phyloP scores from a whole-genome alignment of 2,797 vertebrate genomes.

The Chrysocyon brachyurus region DNA sequence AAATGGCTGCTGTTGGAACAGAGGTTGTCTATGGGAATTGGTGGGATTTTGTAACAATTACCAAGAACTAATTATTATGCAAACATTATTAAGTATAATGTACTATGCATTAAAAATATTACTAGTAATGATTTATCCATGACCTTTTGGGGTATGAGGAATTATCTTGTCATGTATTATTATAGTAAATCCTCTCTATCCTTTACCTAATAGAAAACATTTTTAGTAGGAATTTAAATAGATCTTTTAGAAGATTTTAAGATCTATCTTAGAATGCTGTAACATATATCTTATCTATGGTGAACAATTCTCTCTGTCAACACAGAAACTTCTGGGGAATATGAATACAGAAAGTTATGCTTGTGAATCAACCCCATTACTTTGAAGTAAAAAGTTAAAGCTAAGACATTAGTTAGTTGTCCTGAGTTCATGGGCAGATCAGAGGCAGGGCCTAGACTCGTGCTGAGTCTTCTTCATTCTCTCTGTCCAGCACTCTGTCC shows the following conservation, averaged over 20 bases:
- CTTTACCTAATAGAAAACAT: background rate
- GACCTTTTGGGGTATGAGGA: slow-evolving; percentile 20
- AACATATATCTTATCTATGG: background rate
- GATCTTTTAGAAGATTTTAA: background rate
- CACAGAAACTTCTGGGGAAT: background rate
- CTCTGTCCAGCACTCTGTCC: background rate
- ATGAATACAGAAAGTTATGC: background rate
- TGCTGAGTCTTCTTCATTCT: background rate
- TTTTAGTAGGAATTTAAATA: background rate
- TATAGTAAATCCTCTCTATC: background rate
- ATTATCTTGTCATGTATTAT: slow-evolving; percentile 32
- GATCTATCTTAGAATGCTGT: slow-evolving; percentile 41
- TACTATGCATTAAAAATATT: slow-evolving; percentile 7
- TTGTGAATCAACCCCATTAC: background rate
- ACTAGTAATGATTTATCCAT: slow-evolving; percentile 3
- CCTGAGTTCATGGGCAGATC: background rate
- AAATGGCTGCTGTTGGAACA: background rate
- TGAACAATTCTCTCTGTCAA: background rate
- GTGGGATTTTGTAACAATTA: slow-evolving; percentile 42
- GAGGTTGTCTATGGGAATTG: background rate
- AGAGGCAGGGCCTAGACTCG: background rate
- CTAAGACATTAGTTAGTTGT: background rate
- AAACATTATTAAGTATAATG: background rate
- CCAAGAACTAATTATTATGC: slow-evolving; percentile 2
- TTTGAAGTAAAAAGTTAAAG: background rate